These are phyloP conservation scores for Lepidurus packardi DNA, from an alignment of 1,140 invertebrate species.

Conservation along the genomic window DNA sequence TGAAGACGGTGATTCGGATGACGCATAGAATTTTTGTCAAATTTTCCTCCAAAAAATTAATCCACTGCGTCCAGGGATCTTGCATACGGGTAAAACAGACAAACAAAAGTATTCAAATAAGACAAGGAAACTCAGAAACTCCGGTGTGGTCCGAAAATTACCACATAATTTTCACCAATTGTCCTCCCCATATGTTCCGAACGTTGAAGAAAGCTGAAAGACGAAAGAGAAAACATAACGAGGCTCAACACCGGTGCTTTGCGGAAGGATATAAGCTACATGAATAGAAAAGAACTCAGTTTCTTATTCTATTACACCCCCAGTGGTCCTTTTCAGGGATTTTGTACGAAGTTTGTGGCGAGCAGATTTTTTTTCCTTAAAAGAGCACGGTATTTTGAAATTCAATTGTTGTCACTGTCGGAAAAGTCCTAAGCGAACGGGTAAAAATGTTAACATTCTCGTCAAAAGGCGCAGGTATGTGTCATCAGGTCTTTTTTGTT, in stretches of 20 bases:
- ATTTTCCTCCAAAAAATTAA: neutral
- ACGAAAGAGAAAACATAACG: neutral
- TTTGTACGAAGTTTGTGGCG: neutral
- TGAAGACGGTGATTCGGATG: neutral
- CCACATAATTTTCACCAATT: neutral
- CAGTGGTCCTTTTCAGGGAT: constrained; percentile 12
- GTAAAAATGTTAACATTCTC: no score
- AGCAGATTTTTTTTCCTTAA: neutral
- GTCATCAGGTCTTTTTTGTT: no score
- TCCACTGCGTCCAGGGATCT: constrained; percentile 13
- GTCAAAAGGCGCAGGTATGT: no score
- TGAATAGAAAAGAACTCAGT: neutral
- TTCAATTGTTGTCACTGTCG: no score
- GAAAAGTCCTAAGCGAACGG: no score
- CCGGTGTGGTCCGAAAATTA: neutral
- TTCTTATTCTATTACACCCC: neutral
- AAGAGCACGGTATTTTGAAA: no score
- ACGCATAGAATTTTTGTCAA: neutral
- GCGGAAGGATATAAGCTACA: constrained; percentile 1
- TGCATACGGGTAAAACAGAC: neutral
- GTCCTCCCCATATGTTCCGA: constrained; percentile 3
- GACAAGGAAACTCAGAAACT: neutral
- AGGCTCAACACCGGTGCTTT: constrained; percentile 13
- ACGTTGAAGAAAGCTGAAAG: neutral
- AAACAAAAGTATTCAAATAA: neutral